Base-by-base conservation (phyloP, 2,888 invertebrate species). In the Trissolcus brochymenae region DNA sequence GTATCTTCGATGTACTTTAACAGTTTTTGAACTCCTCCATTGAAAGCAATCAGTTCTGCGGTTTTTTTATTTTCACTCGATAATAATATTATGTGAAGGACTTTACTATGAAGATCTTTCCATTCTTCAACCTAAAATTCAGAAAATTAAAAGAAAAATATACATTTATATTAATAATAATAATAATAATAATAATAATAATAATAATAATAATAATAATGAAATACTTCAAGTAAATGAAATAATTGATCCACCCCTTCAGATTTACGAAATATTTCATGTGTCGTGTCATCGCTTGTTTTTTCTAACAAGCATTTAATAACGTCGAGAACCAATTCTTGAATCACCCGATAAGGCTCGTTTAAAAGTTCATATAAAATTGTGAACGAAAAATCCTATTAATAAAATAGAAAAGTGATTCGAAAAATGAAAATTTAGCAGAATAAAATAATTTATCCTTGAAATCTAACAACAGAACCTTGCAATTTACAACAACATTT, bases 281-380 rank as follows among this genome's bases (percentile, higher is more conserved):
- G 92, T 19, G 91, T 87, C 1, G 85, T 84, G n/a, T 87, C 82
- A 56, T 92, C 91, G 54, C 90, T 90, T 68, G 90, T 90, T 17
- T 91, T 88, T 54, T 90, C 88, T 21, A 91, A 89, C 53, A 92
- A 83, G 78, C 90, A 90, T 50, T 91, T 88, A 0, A 92, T 88
- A 0, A 91, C 90, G 43, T 88, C 86, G 14, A 92, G 76, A 0
- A 91, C 90, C 0, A 91, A 89, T 61, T 89, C 87, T 78, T 92
- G 92, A 25, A 92, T 91, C 0, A 90, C 90, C 46, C 91, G 83
- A 81, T 89, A 92, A 51, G 90, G 89, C 82, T 91, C 91, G 79
- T 89, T 89, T 85, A 91, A 90, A 53, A 91, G 84, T 0, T 90
- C 89, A 21, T 91, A 87, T 0, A 92, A 84, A 0, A 90, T 87